These are phyloP conservation scores for Clavelina lepadiformis DNA, from an alignment of 23 tunicate species.

Conservation along the genomic window DNA sequence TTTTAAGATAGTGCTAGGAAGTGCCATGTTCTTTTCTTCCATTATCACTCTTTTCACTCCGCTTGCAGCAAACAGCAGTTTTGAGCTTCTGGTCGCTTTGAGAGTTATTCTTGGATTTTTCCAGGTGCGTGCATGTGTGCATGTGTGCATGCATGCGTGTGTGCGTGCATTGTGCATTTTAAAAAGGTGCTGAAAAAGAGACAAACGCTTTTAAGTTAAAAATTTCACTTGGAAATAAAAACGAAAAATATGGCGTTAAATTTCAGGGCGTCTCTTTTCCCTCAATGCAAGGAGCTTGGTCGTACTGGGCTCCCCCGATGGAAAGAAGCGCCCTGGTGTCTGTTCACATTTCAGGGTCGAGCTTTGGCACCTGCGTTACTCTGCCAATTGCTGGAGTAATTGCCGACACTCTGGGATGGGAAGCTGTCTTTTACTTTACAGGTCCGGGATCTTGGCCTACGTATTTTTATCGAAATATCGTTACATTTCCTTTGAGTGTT, in stretches of 20 bases:
- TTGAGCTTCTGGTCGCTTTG: constrained; percentile 59
- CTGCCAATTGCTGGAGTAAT: constrained; percentile 62
- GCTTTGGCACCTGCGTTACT: constrained; percentile 64
- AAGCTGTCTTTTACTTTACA: constrained; percentile 70
- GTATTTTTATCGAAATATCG: neutral
- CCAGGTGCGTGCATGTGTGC: constrained; percentile 49
- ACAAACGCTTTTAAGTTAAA: neutral
- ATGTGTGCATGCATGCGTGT: too few species aligned
- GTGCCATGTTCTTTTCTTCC: constrained; percentile 54
- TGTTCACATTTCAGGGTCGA: constrained; percentile 54
- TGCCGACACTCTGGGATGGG: constrained; percentile 64
- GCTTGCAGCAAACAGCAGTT: constrained; percentile 48
- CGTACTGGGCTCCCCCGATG: constrained; percentile 71
- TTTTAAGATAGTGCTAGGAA: constrained; percentile 57
- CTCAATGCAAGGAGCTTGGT: constrained; percentile 75
- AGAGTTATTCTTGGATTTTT: constrained; percentile 61
- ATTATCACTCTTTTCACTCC: constrained; percentile 52
- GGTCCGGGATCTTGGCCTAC: constrained; percentile 23
- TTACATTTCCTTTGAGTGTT: neutral
- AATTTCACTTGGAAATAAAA: neutral
- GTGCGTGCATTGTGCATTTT: too few species aligned
- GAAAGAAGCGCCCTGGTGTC: constrained; percentile 68
- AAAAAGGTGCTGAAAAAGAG: neutral
- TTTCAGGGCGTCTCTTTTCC: constrained; percentile 70
- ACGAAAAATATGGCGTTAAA: too few species aligned